Conservation (phyloP, 2,888 invertebrate species). For the Onchidella celtica region DNA sequence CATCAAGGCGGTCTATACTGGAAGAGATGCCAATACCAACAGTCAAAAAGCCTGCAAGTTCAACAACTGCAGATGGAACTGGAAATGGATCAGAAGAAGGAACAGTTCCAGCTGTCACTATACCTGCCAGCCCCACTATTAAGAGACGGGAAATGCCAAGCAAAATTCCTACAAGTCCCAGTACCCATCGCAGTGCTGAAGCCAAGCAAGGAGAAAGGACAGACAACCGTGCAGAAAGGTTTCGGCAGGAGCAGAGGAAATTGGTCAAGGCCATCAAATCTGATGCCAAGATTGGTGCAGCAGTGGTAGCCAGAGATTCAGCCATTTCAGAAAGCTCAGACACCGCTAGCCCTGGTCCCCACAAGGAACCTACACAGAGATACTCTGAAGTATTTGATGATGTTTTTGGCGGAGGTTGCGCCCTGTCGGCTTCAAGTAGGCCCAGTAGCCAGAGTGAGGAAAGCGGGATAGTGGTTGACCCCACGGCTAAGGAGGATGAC, state of each 20-base stretch:
- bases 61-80: conserved; percentile 13
- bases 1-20: conserved; percentile 34
- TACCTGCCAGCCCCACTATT: conserved; percentile 49
- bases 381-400: conserved; percentile 24
- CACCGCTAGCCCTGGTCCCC: too few species aligned
- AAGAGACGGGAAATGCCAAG: conserved; percentile 42
- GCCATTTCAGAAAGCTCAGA: neutral
- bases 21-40: conserved; percentile 48
- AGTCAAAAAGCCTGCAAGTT: conserved; percentile 2
- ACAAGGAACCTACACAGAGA: too few species aligned
- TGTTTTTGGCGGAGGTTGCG: conserved; percentile 44
- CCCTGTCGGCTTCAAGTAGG: conserved; percentile 42
- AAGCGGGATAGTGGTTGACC: neutral
- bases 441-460: conserved; percentile 42
- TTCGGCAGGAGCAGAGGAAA: conserved; percentile 52
- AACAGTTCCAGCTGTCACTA: conserved; percentile 29
- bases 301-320: neutral
- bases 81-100: conserved; percentile 12
- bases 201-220: conserved; percentile 24
- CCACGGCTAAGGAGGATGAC: neutral
- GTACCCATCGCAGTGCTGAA: conserved; percentile 19
- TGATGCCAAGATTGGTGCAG: conserved; percentile 45
- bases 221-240: conserved; percentile 48
- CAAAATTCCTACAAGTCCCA: conserved; percentile 47
- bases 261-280: conserved; percentile 53